Evolutionary conservation across 2,797 vertebrate species (phyloP).

Genomic region (Semotilus atromaculatus): DNA sequence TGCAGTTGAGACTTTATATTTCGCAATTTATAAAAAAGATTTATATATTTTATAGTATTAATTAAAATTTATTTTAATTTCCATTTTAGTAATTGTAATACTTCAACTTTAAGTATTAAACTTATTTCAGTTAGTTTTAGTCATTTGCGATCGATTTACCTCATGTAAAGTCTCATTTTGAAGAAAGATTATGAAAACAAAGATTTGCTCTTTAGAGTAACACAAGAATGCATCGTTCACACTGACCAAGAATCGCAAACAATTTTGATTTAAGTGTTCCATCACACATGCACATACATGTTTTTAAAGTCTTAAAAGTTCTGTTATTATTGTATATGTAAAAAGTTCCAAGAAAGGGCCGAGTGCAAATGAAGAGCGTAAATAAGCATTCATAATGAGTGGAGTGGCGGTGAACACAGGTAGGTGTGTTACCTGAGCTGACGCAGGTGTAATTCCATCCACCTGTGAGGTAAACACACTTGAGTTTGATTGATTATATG

Average conservation of each 20-base stretch:
- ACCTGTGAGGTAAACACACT: conserved; percentile 63
- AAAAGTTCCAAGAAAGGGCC: background rate
- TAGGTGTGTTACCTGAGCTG: no score
- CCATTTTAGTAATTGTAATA: background rate
- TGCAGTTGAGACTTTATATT: no score
- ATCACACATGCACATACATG: background rate
- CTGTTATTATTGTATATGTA: background rate
- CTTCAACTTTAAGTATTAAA: background rate
- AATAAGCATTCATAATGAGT: background rate
- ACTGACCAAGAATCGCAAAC: background rate
- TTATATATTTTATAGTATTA: no score
- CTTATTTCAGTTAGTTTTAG: background rate
- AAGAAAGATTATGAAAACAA: background rate
- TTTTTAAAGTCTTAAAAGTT: background rate
- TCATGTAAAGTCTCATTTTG: background rate
- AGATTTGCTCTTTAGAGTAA: background rate
- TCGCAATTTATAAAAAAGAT: no score
- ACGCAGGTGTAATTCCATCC: conserved; percentile 67
- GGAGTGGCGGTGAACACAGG: background rate
- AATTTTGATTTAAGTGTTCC: background rate
- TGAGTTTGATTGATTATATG: conserved; percentile 57
- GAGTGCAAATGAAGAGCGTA: conserved; percentile 10
- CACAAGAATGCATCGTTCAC: background rate
- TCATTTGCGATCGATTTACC: background rate
- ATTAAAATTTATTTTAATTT: background rate